Base-by-base conservation (phyloP, 1,140 invertebrate genomes). In the Brachionus sp. region DNA sequence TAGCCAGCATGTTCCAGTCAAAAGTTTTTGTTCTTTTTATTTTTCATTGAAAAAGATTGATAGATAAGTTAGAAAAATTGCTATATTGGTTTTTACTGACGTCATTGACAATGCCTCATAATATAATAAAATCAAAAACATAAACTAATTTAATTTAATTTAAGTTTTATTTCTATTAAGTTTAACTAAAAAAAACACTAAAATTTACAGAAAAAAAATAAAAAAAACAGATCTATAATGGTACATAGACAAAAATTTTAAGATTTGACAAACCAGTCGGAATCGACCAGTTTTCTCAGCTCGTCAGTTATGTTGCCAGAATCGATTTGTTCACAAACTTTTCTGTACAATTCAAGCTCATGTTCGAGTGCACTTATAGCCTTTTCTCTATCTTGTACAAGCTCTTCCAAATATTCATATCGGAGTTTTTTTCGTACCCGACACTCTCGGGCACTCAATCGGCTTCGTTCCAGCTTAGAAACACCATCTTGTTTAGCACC, bases 371-470 rank as follows among this genome's bases (percentile, higher is more conserved):
- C 91, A 85, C 96, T 90, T 3, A 98, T 95, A n/a, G 96, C 94
- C 86, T 95, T 94, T 88, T 98, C 96, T 84, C 96, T 90, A 88
- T 96, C 94, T 1, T 93, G 91, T 1, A 98, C 96, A 73, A 98
- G 89, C 88, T 98, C 96, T 89, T 98, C 96, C 77, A 98, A 90
- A 88, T 98, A 98, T 89, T 98, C 96, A 89, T 98, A 97, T 29
- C 96, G 91, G 50, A 98, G 91, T 87, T 98, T 98, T 90, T 98
- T 98, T 50, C 96, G 91, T 44, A 96, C 96, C 85, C 96, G 92
- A 88, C 96, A 98, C 91, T 98, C 96, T 86, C 96, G 91, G 84
- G 96, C 96, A 91, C 95, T 97, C 91, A 98, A 96, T 84, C 96
- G 91, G 89, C 95, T 98, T 75, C 95, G 91, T 90, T 98, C 96